A percentile compares a stretch with the other conserved stretches of the same genome.
Evolutionary conservation across 2,888 invertebrate species (phyloP).

Genomic region (Chalcosyrphus nemorum): DNA sequence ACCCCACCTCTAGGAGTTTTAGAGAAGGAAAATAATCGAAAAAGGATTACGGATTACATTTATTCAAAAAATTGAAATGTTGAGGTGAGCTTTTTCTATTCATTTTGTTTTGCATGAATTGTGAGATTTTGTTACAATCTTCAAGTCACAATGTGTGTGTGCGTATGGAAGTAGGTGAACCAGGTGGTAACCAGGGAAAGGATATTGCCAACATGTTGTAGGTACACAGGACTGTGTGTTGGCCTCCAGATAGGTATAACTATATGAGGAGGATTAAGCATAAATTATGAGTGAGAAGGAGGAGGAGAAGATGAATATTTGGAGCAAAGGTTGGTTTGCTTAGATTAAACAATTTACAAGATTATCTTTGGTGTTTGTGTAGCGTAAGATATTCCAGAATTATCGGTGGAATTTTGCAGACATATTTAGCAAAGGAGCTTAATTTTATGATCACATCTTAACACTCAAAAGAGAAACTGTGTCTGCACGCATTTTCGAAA

Average conservation of each 20-base stretch:
- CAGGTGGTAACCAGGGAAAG: constrained; percentile 49
- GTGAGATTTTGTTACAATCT: constrained; percentile 16
- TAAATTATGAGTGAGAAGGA: constrained; percentile 40
- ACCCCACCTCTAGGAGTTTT: background rate
- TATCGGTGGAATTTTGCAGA: background rate
- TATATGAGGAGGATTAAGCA: constrained; percentile 35
- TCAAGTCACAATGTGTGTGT: constrained; percentile 34
- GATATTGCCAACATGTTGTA: constrained; percentile 46
- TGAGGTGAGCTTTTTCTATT: constrained; percentile 50
- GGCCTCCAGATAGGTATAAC: constrained; percentile 41
- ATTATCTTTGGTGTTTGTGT: background rate
- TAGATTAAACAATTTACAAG: background rate
- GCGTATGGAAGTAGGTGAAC: constrained; percentile 46
- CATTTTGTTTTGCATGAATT: background rate
- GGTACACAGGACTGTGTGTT: constrained; percentile 33
- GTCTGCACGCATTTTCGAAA: too few relatives aligned
- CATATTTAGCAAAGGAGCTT: background rate
- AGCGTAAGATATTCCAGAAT: background rate
- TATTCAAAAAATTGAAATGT: constrained; percentile 66
- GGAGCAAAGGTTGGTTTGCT: background rate
- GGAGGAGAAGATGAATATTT: background rate
- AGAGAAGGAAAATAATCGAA: constrained; percentile 40
- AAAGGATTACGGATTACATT: constrained; percentile 69
- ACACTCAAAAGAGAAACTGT: too few relatives aligned
- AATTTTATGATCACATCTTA: background rate